Percentiles rank a stretch among this genome's conserved stretches.
These are phyloP conservation scores for Daboia siamensis DNA, from an alignment of 2,113 vertebrate genomes.

Conservation along the genomic window DNA sequence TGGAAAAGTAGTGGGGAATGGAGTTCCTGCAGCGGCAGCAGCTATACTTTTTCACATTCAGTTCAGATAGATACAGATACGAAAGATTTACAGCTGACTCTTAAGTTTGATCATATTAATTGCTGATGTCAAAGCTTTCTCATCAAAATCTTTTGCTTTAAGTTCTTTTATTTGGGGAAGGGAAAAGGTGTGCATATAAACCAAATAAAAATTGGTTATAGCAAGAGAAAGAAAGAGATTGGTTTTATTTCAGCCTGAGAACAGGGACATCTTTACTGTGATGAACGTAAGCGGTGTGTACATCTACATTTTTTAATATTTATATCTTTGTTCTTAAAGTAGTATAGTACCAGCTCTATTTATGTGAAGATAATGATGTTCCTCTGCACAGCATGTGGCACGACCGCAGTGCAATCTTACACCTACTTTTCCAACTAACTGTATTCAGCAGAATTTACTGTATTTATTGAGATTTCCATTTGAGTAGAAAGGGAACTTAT, in stretches of 20 bases:
- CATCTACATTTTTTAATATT: background rate
- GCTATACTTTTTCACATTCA: background rate
- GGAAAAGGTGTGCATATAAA: background rate
- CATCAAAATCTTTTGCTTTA: background rate
- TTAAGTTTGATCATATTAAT: background rate
- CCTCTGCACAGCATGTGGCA: background rate
- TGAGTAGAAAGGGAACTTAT: background rate
- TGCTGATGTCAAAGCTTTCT: background rate
- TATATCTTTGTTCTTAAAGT: background rate
- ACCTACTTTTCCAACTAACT: background rate
- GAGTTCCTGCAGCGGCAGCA: background rate
- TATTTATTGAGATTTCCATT: background rate
- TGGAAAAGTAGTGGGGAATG: background rate
- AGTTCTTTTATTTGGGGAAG: background rate
- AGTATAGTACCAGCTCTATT: background rate
- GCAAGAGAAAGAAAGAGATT: background rate
- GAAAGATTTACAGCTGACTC: background rate
- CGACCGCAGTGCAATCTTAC: background rate
- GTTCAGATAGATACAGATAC: background rate
- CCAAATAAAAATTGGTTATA: background rate
- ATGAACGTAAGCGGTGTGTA: background rate
- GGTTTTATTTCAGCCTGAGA: background rate
- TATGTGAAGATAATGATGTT: background rate
- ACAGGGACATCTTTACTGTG: background rate
- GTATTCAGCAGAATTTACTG: background rate